A percentile compares a stretch with the other conserved stretches of the same genome.
Conservation (phyloP, 1,140 invertebrate species). For the Zaprionus africanus region DNA sequence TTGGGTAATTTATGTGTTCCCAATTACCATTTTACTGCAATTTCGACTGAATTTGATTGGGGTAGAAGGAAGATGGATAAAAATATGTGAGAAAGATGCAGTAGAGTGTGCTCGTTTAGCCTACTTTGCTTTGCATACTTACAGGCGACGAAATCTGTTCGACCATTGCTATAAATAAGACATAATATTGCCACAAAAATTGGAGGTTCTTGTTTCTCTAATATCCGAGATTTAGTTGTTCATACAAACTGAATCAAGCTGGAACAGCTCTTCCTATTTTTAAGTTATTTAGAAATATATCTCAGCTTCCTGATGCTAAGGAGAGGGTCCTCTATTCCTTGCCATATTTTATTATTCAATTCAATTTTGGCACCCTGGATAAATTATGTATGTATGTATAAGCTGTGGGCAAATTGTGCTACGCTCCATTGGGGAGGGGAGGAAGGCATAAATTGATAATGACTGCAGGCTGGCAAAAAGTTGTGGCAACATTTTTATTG, state of each 20-base stretch:
- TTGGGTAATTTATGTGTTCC: not conserved
- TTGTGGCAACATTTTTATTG: conserved; percentile 73
- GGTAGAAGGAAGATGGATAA: too few species aligned
- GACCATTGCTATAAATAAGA: too few species aligned
- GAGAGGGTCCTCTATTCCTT: not conserved
- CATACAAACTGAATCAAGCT: too few species aligned
- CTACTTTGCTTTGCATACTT: too few species aligned
- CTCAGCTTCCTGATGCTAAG: not conserved
- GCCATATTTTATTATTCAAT: conserved; percentile 75
- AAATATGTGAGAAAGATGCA: too few species aligned
- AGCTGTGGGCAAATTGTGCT: conserved; percentile 21
- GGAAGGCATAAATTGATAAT: conserved; percentile 63
- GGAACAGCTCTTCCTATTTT: not conserved
- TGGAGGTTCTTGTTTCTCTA: too few species aligned
- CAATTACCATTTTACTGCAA: not conserved
- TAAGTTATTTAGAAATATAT: not conserved
- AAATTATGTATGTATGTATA: conserved; percentile 62
- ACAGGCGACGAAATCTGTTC: too few species aligned
- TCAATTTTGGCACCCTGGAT: conserved; percentile 59
- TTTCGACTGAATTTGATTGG: not conserved
- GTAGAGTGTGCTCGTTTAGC: too few species aligned
- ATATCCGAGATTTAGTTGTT: too few species aligned
- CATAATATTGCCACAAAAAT: too few species aligned
- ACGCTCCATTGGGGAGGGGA: conserved; percentile 3
- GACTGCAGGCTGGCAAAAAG: conserved; percentile 52